phyloP scores from a whole-genome alignment of 2,888 invertebrate species.

The Cephonodes hylas region DNA sequence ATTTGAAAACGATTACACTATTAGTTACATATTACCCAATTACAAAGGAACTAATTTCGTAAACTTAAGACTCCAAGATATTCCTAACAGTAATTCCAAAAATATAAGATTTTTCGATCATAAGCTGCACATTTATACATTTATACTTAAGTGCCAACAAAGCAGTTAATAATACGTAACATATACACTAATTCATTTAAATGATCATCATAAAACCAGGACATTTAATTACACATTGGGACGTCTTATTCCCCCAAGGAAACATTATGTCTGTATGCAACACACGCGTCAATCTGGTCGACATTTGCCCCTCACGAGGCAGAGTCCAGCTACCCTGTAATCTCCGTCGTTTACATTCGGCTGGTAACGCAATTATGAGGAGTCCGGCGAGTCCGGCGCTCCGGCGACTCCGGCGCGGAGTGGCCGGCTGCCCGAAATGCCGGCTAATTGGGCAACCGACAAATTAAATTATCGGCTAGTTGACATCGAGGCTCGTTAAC shows the following conservation, averaged over 20 bases:
- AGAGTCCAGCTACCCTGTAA: neutral
- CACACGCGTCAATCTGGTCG: neutral
- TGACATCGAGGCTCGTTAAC: neutral
- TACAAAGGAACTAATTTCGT: too few relatives aligned
- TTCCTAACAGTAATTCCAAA: too few relatives aligned
- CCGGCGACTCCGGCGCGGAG: neutral
- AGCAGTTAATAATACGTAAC: neutral
- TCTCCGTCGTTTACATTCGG: conserved; percentile 5
- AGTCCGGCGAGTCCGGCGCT: neutral
- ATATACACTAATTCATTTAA: neutral
- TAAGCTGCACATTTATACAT: too few relatives aligned
- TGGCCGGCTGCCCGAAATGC: neutral
- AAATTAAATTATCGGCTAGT: conserved; percentile 7
- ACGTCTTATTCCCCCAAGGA: neutral
- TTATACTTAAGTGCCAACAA: neutral
- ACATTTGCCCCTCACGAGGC: neutral
- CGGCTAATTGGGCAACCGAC: conserved; percentile 1
- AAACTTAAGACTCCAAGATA: too few relatives aligned
- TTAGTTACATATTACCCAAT: too few relatives aligned
- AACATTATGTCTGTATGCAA: neutral
- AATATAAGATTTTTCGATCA: too few relatives aligned
- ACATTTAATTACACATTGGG: neutral
- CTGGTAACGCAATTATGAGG: neutral
- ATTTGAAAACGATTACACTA: too few relatives aligned
- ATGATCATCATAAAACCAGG: neutral